Percentiles rank a stretch among this genome's conserved stretches.
Conservation (phyloP, 2,888 invertebrate species). For the Amblyteles armatorius region DNA sequence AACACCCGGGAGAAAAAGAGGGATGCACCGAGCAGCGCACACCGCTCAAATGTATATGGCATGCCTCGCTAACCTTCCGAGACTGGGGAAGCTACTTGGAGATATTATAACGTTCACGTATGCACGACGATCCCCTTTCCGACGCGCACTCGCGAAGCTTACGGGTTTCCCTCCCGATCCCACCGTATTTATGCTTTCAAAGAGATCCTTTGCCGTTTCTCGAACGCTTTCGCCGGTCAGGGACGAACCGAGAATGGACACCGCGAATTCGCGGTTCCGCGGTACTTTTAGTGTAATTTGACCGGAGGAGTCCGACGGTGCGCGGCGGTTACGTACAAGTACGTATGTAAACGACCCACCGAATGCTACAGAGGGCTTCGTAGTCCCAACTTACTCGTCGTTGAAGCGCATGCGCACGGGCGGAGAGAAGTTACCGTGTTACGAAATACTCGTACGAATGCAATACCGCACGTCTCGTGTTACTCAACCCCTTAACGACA, state of each 20-base stretch:
- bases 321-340: not conserved
- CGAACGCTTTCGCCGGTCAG: not conserved
- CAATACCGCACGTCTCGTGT: conserved; percentile 1
- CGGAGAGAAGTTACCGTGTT: not conserved
- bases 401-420: conserved; percentile 14
- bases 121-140: not conserved
- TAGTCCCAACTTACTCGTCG: conserved; percentile 3
- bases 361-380: not conserved
- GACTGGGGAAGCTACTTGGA: not conserved
- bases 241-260: conserved; percentile 6
- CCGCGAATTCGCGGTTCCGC: conserved; percentile 17
- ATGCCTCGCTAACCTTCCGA: conserved; percentile 11
- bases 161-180: conserved; percentile 5
- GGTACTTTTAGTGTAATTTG: conserved; percentile 26
- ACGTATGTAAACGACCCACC: not conserved
- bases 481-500: conserved; percentile 11
- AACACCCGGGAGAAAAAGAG: conserved; percentile 35
- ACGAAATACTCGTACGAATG: conserved; percentile 15
- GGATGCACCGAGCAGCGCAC: not conserved
- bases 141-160: not conserved
- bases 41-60: conserved; percentile 1
- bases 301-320: conserved; percentile 1
- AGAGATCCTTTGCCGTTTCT: conserved; percentile 9
- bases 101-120: not conserved
- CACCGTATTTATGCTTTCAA: not conserved